These are phyloP conservation scores for Acrobasis repandana DNA, from an alignment of 2,888 invertebrate genomes.

Conservation along the genomic window DNA sequence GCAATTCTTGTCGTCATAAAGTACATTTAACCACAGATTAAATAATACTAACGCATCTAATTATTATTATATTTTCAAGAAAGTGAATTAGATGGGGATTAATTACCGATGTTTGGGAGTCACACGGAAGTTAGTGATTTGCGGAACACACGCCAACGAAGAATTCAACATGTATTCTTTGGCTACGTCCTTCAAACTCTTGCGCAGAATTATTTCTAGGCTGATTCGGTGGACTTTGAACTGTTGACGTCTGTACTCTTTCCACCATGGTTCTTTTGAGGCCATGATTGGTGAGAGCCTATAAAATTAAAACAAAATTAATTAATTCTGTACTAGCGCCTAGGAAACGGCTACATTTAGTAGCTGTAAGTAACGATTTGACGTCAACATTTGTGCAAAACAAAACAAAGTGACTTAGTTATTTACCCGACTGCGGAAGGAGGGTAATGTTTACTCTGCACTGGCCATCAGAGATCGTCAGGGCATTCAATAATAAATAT, in stretches of 20 bases:
- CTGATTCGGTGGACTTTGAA: constrained; percentile 38
- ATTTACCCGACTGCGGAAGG: no score
- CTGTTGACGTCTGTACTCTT: constrained; percentile 42
- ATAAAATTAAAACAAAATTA: not conserved
- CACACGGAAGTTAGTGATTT: not conserved
- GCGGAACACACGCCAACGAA: constrained; percentile 50
- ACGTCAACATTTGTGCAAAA: no score
- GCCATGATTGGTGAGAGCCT: not conserved
- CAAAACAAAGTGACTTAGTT: no score
- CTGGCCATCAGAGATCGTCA: no score
- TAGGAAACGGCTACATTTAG: no score
- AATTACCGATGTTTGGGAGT: not conserved
- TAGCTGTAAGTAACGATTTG: no score
- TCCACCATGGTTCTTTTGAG: constrained; percentile 39
- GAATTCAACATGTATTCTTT: constrained; percentile 53
- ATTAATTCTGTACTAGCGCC: no score
- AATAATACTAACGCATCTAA: not conserved
- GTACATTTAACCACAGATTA: no score
- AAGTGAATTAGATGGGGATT: not conserved
- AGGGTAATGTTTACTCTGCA: no score
- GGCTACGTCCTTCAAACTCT: constrained; percentile 50
- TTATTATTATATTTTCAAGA: not conserved
- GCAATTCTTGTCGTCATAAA: not conserved
- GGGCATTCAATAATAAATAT: no score
- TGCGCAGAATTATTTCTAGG: constrained; percentile 57